Percentiles rank a stretch among this genome's conserved stretches.
These are phyloP conservation scores for Philaethria dido DNA, from an alignment of 2,888 invertebrate species.

Conservation along the genomic window DNA sequence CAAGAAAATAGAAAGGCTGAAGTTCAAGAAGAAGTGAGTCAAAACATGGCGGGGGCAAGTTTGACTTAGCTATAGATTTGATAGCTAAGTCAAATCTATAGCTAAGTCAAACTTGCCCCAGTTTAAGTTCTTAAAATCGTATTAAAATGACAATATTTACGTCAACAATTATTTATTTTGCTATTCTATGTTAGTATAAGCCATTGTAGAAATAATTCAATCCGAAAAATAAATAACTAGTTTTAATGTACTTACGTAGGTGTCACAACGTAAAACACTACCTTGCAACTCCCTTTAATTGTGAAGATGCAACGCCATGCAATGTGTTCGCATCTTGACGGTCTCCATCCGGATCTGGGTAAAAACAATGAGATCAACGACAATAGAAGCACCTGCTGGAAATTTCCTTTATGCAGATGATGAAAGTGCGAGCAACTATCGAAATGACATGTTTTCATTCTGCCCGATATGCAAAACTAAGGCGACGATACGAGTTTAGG, in stretches of 20 bases:
- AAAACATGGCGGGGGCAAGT: no score
- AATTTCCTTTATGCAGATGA: conserved; percentile 57
- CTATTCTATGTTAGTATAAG: no score
- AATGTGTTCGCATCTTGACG: conserved; percentile 30
- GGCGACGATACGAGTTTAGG: conserved; percentile 5
- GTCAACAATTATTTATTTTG: no score
- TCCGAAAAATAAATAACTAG: not conserved
- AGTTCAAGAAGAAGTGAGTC: no score
- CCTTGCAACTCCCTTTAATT: conserved; percentile 35
- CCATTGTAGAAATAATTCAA: no score
- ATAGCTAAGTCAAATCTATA: no score
- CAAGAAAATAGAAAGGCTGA: no score
- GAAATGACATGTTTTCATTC: conserved; percentile 46
- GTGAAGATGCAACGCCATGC: conserved; percentile 31
- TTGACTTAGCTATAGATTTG: no score
- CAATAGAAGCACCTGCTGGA: conserved; percentile 62
- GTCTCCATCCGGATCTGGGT: conserved; percentile 37
- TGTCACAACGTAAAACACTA: conserved; percentile 32
- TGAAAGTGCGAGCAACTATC: conserved; percentile 51
- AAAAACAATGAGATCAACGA: conserved; percentile 53
- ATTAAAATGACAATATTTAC: no score
- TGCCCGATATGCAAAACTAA: conserved; percentile 20
- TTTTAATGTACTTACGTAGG: conserved; percentile 6
- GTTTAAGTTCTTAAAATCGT: no score
- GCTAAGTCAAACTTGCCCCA: no score